Conservation (phyloP, 64 coral and sea anemone species). For the Trachythela sp. region DNA sequence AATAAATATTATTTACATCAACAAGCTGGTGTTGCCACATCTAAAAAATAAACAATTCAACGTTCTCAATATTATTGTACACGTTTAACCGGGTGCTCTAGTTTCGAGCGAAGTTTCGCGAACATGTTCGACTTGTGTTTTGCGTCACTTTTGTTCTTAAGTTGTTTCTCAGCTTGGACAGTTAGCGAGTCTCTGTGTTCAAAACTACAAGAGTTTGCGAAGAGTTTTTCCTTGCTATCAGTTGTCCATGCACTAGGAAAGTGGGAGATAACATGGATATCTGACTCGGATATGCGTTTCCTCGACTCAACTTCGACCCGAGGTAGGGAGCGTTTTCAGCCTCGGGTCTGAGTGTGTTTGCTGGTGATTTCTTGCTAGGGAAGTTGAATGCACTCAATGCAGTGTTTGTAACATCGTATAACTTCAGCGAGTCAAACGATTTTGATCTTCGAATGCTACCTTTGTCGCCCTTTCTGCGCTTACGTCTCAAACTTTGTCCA, state of each 20-base stretch:
- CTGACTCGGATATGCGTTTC: too few species aligned
- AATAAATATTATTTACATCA: too few species aligned
- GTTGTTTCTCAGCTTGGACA: neutral
- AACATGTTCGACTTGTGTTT: conserved; percentile 19
- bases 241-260: too few species aligned
- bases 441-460: neutral
- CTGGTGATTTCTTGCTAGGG: neutral
- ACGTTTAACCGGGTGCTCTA: neutral
- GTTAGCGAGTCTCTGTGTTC: neutral
- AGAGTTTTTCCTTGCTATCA: neutral
- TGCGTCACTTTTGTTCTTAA: neutral
- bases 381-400: neutral
- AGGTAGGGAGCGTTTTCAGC: too few species aligned
- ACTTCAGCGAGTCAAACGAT: neutral
- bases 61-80: neutral
- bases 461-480: neutral
- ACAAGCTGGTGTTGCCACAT: too few species aligned
- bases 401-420: neutral
- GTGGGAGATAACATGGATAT: too few species aligned
- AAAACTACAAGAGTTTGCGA: neutral
- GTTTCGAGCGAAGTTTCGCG: neutral
- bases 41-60: too few species aligned
- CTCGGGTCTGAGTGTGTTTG: neutral
- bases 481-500: neutral
- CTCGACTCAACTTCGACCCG: too few species aligned